These are phyloP conservation scores for Platyrinchus mystaceus DNA, from an alignment of 2,797 vertebrate species.

Conservation along the genomic window DNA sequence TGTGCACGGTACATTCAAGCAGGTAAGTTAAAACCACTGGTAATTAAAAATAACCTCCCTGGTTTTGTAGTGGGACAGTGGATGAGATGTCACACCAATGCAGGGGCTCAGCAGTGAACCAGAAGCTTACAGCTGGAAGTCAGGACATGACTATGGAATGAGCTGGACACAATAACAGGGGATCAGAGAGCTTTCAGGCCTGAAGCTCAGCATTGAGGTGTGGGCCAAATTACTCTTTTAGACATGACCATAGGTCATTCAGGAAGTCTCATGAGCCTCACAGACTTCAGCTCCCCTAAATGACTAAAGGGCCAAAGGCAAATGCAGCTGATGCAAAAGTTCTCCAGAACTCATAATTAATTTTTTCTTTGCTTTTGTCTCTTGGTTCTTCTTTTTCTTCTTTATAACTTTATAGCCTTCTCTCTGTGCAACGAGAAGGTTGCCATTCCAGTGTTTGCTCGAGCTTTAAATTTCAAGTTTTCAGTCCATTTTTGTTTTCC, in stretches of 20 bases:
- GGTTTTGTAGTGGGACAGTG: not conserved
- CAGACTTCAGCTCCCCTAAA: not conserved
- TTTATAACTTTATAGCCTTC: not conserved
- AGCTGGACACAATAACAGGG: not conserved
- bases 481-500: not conserved
- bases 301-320: not conserved
- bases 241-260: not conserved
- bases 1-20: not conserved
- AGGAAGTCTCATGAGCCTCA: not conserved
- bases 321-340: not conserved
- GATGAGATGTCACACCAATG: not conserved
- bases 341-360: not conserved
- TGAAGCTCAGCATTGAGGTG: not conserved
- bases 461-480: not conserved
- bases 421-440: not conserved
- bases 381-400: not conserved
- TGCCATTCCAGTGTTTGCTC: not conserved
- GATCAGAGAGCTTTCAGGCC: not conserved
- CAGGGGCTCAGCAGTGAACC: not conserved
- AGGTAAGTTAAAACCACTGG: not conserved
- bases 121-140: not conserved
- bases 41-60: not conserved
- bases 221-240: not conserved
- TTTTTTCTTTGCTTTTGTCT: not conserved
- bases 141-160: not conserved